Evolutionary conservation across 1,140 invertebrate species (phyloP).

Genomic region (Chymomyza costata): DNA sequence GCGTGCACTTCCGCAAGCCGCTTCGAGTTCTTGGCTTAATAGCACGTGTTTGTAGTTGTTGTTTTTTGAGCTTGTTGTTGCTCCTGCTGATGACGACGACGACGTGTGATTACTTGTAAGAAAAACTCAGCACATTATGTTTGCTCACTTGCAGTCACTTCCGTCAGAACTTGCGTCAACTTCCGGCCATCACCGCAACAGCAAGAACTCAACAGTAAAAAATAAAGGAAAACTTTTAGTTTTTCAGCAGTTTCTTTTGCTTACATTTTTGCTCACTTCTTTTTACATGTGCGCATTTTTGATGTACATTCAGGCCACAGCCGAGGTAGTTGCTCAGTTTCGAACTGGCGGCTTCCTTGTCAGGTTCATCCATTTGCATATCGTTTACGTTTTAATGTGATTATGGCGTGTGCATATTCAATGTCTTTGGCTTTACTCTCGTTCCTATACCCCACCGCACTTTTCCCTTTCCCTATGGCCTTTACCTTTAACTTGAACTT

Average conservation of each 20-base stretch:
- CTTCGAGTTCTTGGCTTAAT: not conserved
- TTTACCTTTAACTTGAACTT: slow-evolving; percentile 33
- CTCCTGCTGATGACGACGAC: slow-evolving; percentile 46
- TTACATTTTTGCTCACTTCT: slow-evolving; percentile 10
- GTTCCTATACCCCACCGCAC: no score
- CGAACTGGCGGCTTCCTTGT: slow-evolving; percentile 47
- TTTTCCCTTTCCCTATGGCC: slow-evolving; percentile 5
- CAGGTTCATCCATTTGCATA: slow-evolving; percentile 71
- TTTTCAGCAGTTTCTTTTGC: slow-evolving; percentile 28
- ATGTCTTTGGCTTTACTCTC: slow-evolving; percentile 53
- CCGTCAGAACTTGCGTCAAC: slow-evolving; percentile 30
- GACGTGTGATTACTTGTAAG: slow-evolving; percentile 58
- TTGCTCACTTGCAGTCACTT: slow-evolving; percentile 29
- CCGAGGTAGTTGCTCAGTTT: not conserved
- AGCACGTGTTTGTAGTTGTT: no score
- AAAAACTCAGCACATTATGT: slow-evolving; percentile 36
- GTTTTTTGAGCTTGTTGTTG: no score
- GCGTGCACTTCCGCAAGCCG: slow-evolving; percentile 16
- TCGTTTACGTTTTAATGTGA: slow-evolving; percentile 73
- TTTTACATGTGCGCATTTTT: slow-evolving; percentile 57
- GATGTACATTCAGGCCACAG: slow-evolving; percentile 33
- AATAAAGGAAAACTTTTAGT: slow-evolving; percentile 40
- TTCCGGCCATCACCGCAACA: slow-evolving; percentile 3
- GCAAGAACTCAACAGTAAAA: no score
- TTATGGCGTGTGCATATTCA: slow-evolving; percentile 70